Evolutionary conservation across 2,113 vertebrate species (phyloP).

Genomic region (Heliornis fulica): DNA sequence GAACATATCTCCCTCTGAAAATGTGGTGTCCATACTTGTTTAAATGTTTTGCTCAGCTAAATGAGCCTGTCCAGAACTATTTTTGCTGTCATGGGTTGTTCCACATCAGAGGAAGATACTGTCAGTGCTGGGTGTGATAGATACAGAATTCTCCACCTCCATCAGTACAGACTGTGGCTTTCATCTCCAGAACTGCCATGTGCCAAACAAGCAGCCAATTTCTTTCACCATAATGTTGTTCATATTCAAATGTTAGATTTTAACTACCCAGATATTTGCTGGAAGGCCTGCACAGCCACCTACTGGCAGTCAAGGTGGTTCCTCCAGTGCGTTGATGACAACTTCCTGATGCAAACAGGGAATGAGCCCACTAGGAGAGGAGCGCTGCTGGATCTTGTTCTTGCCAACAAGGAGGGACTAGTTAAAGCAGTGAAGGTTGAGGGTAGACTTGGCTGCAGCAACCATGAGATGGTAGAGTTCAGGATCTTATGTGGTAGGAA

Average conservation of each 20-base stretch:
- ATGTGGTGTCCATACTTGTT: neutral
- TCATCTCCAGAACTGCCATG: neutral
- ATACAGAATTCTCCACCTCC: neutral
- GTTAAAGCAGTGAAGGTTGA: too few relatives aligned
- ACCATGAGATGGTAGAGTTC: too few relatives aligned
- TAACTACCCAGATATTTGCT: too few relatives aligned
- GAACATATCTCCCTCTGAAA: neutral
- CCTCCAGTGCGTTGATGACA: too few relatives aligned
- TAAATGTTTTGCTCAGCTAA: neutral
- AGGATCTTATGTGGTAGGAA: too few relatives aligned
- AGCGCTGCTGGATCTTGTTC: too few relatives aligned
- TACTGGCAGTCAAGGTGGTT: too few relatives aligned
- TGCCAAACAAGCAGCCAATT: neutral
- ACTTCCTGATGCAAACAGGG: too few relatives aligned
- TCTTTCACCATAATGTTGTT: neutral
- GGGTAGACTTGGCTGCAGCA: too few relatives aligned
- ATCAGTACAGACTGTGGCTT: neutral
- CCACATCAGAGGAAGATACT: neutral
- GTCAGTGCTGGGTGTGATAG: neutral
- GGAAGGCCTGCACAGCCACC: too few relatives aligned
- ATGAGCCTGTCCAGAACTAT: neutral
- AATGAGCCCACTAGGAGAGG: too few relatives aligned
- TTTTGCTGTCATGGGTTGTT: neutral
- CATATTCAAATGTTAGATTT: neutral
- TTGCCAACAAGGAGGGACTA: too few relatives aligned